Evolutionary conservation across 2,797 vertebrate genomes (phyloP).

Genomic region (Neomorphus geoffroyi): DNA sequence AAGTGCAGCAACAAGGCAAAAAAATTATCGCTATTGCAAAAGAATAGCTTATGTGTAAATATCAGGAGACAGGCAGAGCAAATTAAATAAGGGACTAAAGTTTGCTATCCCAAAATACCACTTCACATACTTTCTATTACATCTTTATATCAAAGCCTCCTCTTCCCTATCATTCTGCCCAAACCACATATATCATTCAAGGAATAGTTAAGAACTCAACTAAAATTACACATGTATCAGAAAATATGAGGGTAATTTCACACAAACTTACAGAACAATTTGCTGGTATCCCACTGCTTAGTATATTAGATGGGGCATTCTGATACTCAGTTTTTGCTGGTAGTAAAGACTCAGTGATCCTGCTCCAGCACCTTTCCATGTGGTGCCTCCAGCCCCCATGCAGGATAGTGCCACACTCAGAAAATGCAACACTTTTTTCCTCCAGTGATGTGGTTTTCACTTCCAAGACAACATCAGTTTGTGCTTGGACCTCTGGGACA

Average conservation of each 20-base stretch:
- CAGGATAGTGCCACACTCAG: not conserved
- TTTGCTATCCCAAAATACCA: not conserved
- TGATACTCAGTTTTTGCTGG: not conserved
- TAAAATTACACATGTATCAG: not conserved
- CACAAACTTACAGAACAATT: not conserved
- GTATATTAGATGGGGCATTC: rapidly evolving
- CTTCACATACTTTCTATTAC: not conserved
- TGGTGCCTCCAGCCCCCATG: rapidly evolving
- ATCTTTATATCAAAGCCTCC: not conserved
- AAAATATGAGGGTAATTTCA: not conserved
- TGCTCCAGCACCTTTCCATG: not conserved
- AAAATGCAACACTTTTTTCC: rapidly evolving
- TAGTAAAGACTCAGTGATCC: not conserved
- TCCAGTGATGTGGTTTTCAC: not conserved
- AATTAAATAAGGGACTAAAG: not conserved
- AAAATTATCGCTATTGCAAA: not conserved
- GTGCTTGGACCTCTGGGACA: not conserved
- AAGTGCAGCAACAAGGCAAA: not conserved
- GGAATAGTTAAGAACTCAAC: not conserved
- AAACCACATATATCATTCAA: not conserved
- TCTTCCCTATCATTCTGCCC: not conserved
- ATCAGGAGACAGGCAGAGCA: not conserved
- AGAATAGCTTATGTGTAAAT: not conserved
- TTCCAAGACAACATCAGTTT: not conserved
- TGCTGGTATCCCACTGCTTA: not conserved